Conservation (phyloP, 2,888 invertebrate genomes). For the Eurytoma californica region DNA sequence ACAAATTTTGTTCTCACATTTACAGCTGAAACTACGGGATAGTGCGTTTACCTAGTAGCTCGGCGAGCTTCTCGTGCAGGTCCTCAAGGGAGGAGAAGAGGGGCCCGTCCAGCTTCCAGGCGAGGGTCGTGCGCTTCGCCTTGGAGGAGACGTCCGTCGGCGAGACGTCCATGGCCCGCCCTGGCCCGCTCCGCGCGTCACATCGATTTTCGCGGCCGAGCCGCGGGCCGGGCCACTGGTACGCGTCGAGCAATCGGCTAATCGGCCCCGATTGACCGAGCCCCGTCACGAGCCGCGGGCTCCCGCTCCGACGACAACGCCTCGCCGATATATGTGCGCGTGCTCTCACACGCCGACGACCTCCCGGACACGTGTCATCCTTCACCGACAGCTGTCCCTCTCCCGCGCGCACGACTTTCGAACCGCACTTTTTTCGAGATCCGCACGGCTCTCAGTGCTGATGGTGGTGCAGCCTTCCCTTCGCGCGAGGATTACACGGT, state of each 20-base stretch:
- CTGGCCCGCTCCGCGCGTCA: not conserved
- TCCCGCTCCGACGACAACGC: too few relatives aligned
- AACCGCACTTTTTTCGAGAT: not conserved
- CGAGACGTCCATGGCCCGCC: conserved; percentile 41
- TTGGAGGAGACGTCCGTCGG: conserved; percentile 47
- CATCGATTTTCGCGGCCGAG: not conserved
- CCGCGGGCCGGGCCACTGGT: not conserved
- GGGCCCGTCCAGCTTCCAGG: conserved; percentile 61
- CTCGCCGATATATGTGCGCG: not conserved
- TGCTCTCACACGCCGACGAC: not conserved
- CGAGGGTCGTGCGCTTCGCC: conserved; percentile 44
- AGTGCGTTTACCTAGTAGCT: conserved; percentile 69
- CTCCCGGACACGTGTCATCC: not conserved
- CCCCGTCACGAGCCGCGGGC: not conserved
- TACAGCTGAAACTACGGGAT: too few relatives aligned
- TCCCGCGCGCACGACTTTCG: too few relatives aligned
- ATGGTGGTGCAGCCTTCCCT: not conserved
- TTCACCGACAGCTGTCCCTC: not conserved
- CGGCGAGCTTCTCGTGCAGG: conserved; percentile 70
- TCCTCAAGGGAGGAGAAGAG: conserved; percentile 72
- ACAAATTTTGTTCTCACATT: too few relatives aligned
- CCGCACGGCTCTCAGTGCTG: not conserved
- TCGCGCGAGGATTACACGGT: too few relatives aligned
- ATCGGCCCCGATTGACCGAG: conserved; percentile 25
- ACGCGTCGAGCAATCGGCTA: conserved; percentile 16